Evolutionary conservation across 2,888 invertebrate genomes (phyloP).

Genomic region (Philaethria dido): DNA sequence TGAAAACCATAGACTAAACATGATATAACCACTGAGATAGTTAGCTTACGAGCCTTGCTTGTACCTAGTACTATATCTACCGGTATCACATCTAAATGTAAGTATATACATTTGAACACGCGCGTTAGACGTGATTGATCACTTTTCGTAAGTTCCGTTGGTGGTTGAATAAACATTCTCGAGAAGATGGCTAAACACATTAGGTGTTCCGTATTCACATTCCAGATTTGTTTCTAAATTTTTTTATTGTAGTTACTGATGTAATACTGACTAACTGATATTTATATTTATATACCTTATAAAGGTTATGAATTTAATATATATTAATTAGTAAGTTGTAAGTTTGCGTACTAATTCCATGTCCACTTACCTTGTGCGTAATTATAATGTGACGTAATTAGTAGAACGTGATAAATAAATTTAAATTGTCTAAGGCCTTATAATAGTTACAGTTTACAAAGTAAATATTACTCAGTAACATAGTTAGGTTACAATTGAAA

Average conservation of each 20-base stretch:
- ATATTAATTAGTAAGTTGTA: not conserved
- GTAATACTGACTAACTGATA: too few species aligned
- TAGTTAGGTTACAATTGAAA: too few species aligned
- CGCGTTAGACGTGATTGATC: conserved; percentile 42
- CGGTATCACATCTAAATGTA: conserved; percentile 23
- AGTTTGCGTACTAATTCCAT: not conserved
- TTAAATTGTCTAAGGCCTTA: not conserved
- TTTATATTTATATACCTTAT: too few species aligned
- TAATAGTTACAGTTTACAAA: not conserved
- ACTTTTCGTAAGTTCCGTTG: conserved; percentile 35
- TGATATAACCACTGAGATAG: not conserved
- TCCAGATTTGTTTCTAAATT: conserved; percentile 24
- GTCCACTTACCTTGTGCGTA: not conserved
- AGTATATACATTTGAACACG: conserved; percentile 28
- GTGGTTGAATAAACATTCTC: conserved; percentile 30
- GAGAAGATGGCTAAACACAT: conserved; percentile 33
- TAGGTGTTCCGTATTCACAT: conserved; percentile 29
- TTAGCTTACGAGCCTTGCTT: conserved; percentile 9
- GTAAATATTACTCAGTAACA: not conserved
- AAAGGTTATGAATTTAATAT: not conserved
- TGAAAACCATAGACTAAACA: conserved; percentile 14
- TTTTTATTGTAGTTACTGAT: not conserved
- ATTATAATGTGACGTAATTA: not conserved
- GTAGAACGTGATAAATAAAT: not conserved
- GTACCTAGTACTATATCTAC: not conserved